phyloP scores from a whole-genome alignment of 1,140 invertebrate species.

The Cotesia vestalis region DNA sequence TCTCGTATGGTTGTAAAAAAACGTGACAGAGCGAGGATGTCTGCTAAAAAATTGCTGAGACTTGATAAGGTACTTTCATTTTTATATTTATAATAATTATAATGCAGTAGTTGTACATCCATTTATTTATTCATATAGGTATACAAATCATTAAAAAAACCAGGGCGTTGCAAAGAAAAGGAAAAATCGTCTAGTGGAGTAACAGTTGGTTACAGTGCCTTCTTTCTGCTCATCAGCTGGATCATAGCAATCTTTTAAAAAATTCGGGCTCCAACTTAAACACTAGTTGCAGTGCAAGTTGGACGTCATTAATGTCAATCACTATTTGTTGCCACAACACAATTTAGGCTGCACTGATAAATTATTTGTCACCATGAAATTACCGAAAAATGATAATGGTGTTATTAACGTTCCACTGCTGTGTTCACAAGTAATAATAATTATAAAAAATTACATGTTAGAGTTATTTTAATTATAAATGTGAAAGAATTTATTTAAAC shows the following conservation, averaged over 20 bases:
- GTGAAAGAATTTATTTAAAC: constrained; percentile 12
- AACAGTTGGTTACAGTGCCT: constrained; percentile 58
- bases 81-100: neutral
- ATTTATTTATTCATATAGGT: constrained; percentile 67
- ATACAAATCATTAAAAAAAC: constrained; percentile 82
- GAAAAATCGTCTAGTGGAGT: constrained; percentile 88
- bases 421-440: constrained; percentile 77
- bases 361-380: constrained; percentile 62
- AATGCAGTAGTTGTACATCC: constrained; percentile 29
- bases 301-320: constrained; percentile 54
- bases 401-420: constrained; percentile 89
- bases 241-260: constrained; percentile 46
- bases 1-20: constrained; percentile 77
- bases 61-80: constrained; percentile 77
- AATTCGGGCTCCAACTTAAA: constrained; percentile 52
- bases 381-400: constrained; percentile 68
- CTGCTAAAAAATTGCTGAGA: constrained; percentile 83
- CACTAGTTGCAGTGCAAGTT: constrained; percentile 48
- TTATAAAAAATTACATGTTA: constrained; percentile 20
- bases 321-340: constrained; percentile 86
- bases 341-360: constrained; percentile 71
- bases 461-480: constrained; percentile 2
- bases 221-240: too few species aligned
- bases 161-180: constrained; percentile 87
- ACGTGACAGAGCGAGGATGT: constrained; percentile 81